These are phyloP conservation scores for Neotoxoptera formosana DNA, from an alignment of 1,140 invertebrate genomes.

Conservation along the genomic window DNA sequence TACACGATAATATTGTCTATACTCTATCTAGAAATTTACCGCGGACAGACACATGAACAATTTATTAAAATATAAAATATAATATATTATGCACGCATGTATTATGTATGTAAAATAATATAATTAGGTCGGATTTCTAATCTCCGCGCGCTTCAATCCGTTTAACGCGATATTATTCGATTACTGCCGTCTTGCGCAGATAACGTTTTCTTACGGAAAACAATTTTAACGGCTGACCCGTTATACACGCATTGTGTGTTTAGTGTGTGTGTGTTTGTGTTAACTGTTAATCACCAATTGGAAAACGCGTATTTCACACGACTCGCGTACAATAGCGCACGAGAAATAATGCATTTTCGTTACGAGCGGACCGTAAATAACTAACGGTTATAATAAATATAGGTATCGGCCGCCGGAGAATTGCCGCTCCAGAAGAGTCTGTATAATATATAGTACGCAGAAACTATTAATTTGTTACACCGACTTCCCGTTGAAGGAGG, in stretches of 20 bases:
- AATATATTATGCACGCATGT: too few relatives aligned
- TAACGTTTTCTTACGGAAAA: background rate
- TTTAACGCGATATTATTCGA: background rate
- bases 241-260: background rate
- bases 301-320: background rate
- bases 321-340: background rate
- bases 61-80: background rate
- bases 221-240: background rate
- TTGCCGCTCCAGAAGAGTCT: background rate
- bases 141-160: background rate
- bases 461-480: conserved; percentile 10
- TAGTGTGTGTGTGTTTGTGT: background rate
- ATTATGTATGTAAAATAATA: too few relatives aligned
- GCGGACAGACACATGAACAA: background rate
- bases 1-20: background rate
- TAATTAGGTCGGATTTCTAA: background rate
- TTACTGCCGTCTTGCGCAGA: too few relatives aligned
- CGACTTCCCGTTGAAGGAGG: too few relatives aligned
- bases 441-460: background rate
- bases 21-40: background rate
- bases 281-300: background rate
- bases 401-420: conserved; percentile 1
- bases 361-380: background rate
- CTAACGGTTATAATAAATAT: background rate
- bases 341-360: conserved; percentile 16